Base-by-base conservation (phyloP, 2,888 invertebrate genomes). In the Protophormia terraenovae region DNA sequence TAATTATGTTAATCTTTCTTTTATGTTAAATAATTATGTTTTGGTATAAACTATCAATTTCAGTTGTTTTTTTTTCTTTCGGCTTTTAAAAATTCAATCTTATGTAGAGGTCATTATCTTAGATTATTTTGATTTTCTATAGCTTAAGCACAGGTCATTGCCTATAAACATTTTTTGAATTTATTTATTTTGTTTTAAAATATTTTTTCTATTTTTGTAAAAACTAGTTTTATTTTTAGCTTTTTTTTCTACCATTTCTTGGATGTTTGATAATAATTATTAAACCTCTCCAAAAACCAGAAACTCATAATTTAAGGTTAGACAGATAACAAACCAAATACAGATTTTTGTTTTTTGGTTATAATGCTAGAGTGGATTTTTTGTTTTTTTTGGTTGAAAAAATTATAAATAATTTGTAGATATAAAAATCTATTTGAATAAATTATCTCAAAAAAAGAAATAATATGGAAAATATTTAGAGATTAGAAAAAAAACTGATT, bases 141-240 rank as follows among this genome's bases (percentile, higher is more conserved):
- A 62, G 73, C 69, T n/a, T n/a, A n/a, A 55, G 38, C 19, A 79
- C 71, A 78, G 85, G 85, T 85, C 75, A 82, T 82, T 85, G 82
- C 32, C 78, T 82, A 82, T 58, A 75, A 71, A 78, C 62, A 78
- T 62, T 73, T 67, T 64, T 64, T n/a, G 22, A 62, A 58, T 32
- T 32, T 38, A 22, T 58, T 53, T 64, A 29, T 16, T 24, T 76
- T 62, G 14, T 19, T 38, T 22, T n/a, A n/a, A n/a, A n/a, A n/a
- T n/a, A n/a, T 16, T 66, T 45, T 45, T 19, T 53, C 16, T 72
- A 12, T 14, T 22, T 45, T 62, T 38, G 14, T n/a, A 19, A 84
- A 81, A 84, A 80, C 80, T 72, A 60, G 81, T 73, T 84, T 84
- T 67, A 41, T 60, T 77, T 38, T 69, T 78, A 38, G 53, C 35